Evolutionary conservation across 2,797 vertebrate genomes (phyloP), one percentile per base, ranked within the genome.

Genomic region (Hypotaenidia philippensis): DNA sequence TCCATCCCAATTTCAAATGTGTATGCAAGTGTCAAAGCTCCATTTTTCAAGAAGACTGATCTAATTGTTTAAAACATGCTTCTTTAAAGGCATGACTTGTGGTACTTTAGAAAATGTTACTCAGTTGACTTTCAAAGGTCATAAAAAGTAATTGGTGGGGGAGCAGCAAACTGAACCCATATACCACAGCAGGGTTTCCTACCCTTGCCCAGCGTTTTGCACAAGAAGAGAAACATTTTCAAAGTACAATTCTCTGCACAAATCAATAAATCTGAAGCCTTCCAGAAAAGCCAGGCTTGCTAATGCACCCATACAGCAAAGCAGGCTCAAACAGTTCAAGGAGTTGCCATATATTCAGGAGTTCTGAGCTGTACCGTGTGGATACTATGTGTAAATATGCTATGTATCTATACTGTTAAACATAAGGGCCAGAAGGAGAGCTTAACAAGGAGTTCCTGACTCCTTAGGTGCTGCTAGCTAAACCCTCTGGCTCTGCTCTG

Each of bases 151-250:
- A 60, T 44, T 63, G 63, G 59, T 19, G 29, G 36, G 63, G 52
- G 82, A 92, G 47, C 63, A 82, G 56, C 40, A 83, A 96, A 93
- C 87, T 47, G 59, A 94, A 86, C 63, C 59, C 87, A 79, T 20
- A 72, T n/a, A 91, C 36, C 91, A 89, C 95, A 95, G 94, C 82
- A 86, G 93, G 93, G 72, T 55, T 96, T 88, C 65, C 53, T 47
- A 81, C 50, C 52, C 65, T 78, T 94, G 90, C 72, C 93, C 89
- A 86, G 76, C 17, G 45, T 75, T 94, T 75, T 81, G 34, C 31
- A 55, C 27, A 87, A 83, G 27, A 93, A 87, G 27, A 94, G 23
- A 83, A 89, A 71, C 10, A 78, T 40, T 93, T 93, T 61, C 19
- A 21, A 82, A 93, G 41, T 16, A 89, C 79, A 86, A 63, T 69